Conservation (phyloP, 92 coral and sea anemone species). For the Parazoanthus atlanticus region DNA sequence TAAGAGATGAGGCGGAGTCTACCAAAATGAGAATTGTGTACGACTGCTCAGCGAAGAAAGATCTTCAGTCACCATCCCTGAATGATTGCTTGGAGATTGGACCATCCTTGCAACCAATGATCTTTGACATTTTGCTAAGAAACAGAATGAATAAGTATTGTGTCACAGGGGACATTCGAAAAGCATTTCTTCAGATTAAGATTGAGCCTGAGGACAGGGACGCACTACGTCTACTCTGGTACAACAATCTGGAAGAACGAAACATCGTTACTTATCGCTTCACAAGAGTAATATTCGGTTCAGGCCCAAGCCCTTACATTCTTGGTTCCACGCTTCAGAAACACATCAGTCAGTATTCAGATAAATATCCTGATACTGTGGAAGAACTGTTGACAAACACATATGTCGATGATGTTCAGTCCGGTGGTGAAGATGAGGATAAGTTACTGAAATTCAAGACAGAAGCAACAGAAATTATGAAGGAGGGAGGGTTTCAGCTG, state of each 20-base stretch:
- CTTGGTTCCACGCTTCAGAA: conserved; percentile 63
- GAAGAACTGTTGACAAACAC: conserved; percentile 57
- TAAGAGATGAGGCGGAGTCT: conserved; percentile 53
- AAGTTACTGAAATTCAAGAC: conserved; percentile 57
- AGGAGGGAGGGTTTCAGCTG: conserved; percentile 51
- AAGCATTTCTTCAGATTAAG: conserved; percentile 66
- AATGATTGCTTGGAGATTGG: conserved; percentile 67
- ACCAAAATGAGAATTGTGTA: conserved; percentile 67
- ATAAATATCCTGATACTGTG: conserved; percentile 45
- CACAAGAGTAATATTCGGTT: conserved; percentile 72
- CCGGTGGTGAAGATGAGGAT: conserved; percentile 54
- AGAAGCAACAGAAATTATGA: conserved; percentile 54
- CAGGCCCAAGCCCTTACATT: conserved; percentile 63
- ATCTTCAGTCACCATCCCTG: conserved; percentile 43
- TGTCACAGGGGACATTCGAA: conserved; percentile 54
- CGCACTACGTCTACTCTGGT: conserved; percentile 54
- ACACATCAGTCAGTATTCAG: conserved; percentile 50
- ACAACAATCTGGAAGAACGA: conserved; percentile 35
- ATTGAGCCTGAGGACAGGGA: conserved; percentile 66
- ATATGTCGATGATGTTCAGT: conserved; percentile 72
- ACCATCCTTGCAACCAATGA: conserved; percentile 59
- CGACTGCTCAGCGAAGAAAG: conserved; percentile 61
- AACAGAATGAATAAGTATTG: conserved; percentile 47
- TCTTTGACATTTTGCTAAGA: conserved; percentile 60
- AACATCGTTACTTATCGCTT: conserved; percentile 49